These are phyloP conservation scores for Zaprionus camerounensis DNA, from an alignment of 1,140 invertebrate genomes.

Conservation along the genomic window DNA sequence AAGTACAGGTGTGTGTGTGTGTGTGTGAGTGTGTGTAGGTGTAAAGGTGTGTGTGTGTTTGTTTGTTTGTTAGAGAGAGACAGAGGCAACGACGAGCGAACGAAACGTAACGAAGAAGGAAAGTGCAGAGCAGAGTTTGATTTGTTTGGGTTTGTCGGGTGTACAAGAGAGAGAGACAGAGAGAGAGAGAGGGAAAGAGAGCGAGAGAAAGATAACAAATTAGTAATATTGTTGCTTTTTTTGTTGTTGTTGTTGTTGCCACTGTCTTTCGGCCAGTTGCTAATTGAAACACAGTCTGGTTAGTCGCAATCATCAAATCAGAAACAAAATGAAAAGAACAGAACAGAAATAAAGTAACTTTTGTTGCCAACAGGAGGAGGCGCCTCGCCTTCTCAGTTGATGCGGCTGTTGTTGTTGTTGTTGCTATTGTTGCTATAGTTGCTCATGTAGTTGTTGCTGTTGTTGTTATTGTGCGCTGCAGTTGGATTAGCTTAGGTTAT, in stretches of 20 bases:
- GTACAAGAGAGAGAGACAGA: conserved; percentile 27
- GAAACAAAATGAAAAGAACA: conserved; percentile 44
- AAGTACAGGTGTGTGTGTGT: conserved; percentile 11
- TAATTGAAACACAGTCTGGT: conserved; percentile 74
- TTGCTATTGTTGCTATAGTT: conserved; percentile 7
- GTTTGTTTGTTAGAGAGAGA: conserved; percentile 13
- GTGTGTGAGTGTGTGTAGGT: no score
- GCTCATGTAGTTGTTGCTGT: conserved; percentile 31
- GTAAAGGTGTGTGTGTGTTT: conserved; percentile 20
- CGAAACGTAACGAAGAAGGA: conserved; percentile 11
- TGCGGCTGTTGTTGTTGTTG: conserved; percentile 20
- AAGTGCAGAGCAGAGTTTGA: conserved; percentile 32
- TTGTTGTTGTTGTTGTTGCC: conserved; percentile 23
- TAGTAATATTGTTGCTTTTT: conserved; percentile 47
- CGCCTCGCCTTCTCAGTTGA: background rate
- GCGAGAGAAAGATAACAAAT: conserved; percentile 39
- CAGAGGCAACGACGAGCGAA: conserved; percentile 40
- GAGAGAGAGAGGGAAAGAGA: background rate
- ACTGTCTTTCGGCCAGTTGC: conserved; percentile 60
- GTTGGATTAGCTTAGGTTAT: conserved; percentile 53
- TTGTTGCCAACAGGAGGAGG: conserved; percentile 36
- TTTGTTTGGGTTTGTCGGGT: conserved; percentile 36
- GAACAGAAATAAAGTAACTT: conserved; percentile 7
- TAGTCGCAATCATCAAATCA: conserved; percentile 67
- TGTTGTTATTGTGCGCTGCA: conserved; percentile 72